Evolutionary conservation across 1,140 invertebrate genomes (phyloP), one percentile per base, ranked within the genome.

Genomic region (Mizuhopecten yessoensis): DNA sequence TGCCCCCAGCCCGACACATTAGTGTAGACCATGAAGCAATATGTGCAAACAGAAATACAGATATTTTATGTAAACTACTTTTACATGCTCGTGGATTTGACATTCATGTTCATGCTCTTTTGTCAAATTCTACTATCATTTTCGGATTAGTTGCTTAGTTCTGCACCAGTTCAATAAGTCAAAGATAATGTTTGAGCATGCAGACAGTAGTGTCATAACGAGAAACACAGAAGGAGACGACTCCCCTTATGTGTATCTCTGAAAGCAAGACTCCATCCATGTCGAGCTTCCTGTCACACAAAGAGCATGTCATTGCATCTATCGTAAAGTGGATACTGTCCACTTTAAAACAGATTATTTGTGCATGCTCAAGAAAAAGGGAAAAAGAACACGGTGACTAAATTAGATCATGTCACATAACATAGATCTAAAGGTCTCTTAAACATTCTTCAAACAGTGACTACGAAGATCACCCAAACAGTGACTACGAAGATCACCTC

Each of bases 211-310:
- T 23, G 11, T 49, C 36, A 39, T 39, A 39, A 7, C 5, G n/a
- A 75, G 57, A n/a, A 29, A 29, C n/a, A 3, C 57, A 17, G 57
- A 5, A 17, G 57, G 3, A 17, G n/a, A 75, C n/a, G 11, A 9
- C 9, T 75, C n/a, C n/a, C 23, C 23, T 29, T n/a, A 23, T 17
- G 57, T 9, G 57, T 75, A 75, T 75, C 57, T 29, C 57, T n/a
- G 57, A 5, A 75, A 75, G 57, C 57, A 75, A n/a, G 57, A 75
- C 57, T 75, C n/a, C 57, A 75, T 75, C 57, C 57, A 75, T 75
- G 57, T 75, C 57, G 17, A 29, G 57, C 57, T 75, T 29, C n/a
- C 45, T 29, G 0, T 75, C 20, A 49, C 45, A 49, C 36, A 39
- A 39, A 7, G 13, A 20, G 9, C 9, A n/a, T 75, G 23, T 29